Percentiles rank a stretch among this genome's conserved stretches.
These are phyloP conservation scores for Helicolenus hilgendorfi DNA, from an alignment of 2,797 vertebrate genomes.

Conservation along the genomic window DNA sequence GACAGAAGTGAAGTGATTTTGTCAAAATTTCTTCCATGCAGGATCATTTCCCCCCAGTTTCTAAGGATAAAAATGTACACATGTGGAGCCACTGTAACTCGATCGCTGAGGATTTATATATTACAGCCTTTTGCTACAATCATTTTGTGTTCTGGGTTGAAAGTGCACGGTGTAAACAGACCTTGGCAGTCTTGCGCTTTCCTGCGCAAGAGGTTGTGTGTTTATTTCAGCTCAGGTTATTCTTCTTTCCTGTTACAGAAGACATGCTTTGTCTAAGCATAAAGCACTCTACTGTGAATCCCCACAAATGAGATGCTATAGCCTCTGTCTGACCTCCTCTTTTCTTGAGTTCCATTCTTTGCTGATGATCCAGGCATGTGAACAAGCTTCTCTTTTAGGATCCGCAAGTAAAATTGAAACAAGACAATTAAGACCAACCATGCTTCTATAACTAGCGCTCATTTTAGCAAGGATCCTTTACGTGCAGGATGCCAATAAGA, in stretches of 20 bases:
- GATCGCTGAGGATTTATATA: constrained; percentile 11
- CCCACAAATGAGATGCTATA: constrained; percentile 62
- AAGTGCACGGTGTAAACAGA: constrained; percentile 5
- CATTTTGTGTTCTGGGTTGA: neutral
- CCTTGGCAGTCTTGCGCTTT: neutral
- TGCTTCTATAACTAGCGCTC: constrained; percentile 3
- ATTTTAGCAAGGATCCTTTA: constrained; percentile 7
- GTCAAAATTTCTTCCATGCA: constrained; percentile 16
- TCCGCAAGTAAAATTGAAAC: neutral
- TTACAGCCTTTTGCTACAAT: constrained; percentile 11
- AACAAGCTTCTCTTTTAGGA: constrained; percentile 25
- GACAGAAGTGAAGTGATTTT: constrained; percentile 47
- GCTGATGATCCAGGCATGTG: constrained; percentile 36
- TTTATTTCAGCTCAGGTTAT: constrained; percentile 27
- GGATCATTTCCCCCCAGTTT: constrained; percentile 1
- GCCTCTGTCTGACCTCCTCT: constrained; percentile 56
- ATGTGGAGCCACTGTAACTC: constrained; percentile 28
- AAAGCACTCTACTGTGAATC: constrained; percentile 51
- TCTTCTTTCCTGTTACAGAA: constrained; percentile 21
- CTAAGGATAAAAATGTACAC: constrained; percentile 7
- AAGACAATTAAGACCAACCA: neutral
- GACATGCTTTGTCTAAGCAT: neutral
- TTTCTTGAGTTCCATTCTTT: constrained; percentile 25
- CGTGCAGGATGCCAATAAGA: neutral
- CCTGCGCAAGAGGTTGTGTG: neutral